A percentile compares a stretch with the other conserved stretches of the same genome.
Conservation (phyloP, 1,140 invertebrate species). For the Gryllus bimaculatus region DNA sequence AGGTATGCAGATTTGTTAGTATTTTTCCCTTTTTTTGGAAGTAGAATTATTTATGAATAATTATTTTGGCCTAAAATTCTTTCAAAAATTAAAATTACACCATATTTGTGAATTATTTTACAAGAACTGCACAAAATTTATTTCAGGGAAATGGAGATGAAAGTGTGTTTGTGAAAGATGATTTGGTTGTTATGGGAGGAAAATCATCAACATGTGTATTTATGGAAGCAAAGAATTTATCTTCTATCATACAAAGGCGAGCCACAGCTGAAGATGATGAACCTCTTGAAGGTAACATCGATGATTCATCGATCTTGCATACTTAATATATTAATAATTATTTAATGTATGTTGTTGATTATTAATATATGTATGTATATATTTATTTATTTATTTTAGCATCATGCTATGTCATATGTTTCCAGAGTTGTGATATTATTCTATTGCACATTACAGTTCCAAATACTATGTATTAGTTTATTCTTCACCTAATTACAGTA, state of each 20-base stretch:
- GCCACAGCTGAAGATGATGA: neutral
- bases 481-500: too few species aligned
- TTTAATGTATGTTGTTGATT: neutral
- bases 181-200: neutral
- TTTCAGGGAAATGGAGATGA: neutral
- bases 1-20: too few species aligned
- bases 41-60: too few species aligned
- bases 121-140: too few species aligned
- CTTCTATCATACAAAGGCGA: neutral
- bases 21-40: too few species aligned
- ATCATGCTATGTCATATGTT: too few species aligned
- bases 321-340: neutral
- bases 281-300: neutral
- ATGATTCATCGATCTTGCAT: neutral
- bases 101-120: too few species aligned
- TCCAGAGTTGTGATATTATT: too few species aligned
- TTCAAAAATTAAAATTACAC: too few species aligned
- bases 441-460: too few species aligned
- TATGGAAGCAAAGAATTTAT: neutral
- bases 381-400: neutral
- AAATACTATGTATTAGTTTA: too few species aligned
- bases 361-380: neutral
- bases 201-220: neutral
- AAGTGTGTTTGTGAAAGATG: neutral
- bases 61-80: too few species aligned